These are phyloP conservation scores for Colinus virginianus DNA, from an alignment of 2,113 vertebrate species.

Conservation along the genomic window DNA sequence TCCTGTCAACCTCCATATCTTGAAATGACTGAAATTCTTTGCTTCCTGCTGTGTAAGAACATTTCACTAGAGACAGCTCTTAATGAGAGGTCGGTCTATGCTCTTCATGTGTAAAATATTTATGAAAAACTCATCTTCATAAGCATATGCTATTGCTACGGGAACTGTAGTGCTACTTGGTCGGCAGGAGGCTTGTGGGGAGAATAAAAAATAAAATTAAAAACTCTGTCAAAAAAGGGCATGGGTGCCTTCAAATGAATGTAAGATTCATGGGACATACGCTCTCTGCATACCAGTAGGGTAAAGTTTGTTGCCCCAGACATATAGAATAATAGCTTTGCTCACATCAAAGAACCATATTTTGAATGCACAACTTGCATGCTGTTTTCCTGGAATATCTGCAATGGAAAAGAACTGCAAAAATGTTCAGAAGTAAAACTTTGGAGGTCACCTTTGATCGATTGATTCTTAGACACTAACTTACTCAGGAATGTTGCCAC, in stretches of 20 bases:
- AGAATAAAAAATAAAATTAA: neutral
- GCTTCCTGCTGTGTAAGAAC: neutral
- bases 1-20: neutral
- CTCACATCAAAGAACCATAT: neutral
- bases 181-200: neutral
- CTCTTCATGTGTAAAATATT: neutral
- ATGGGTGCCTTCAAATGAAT: neutral
- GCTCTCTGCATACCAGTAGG: rapidly evolving
- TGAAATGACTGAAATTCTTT: neutral
- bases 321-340: neutral
- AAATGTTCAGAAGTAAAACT: neutral
- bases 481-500: constrained; percentile 86
- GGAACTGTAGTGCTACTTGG: neutral
- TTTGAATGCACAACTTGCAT: neutral
- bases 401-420: neutral
- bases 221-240: neutral
- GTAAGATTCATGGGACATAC: neutral
- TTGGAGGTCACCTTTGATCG: neutral
- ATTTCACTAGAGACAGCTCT: neutral
- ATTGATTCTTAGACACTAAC: neutral
- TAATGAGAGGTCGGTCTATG: neutral
- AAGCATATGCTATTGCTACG: neutral
- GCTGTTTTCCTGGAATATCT: rapidly evolving
- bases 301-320: neutral
- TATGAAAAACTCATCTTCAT: neutral